These are phyloP conservation scores for Parotia lawesii DNA, from an alignment of 2,113 vertebrate species.

Conservation along the genomic window DNA sequence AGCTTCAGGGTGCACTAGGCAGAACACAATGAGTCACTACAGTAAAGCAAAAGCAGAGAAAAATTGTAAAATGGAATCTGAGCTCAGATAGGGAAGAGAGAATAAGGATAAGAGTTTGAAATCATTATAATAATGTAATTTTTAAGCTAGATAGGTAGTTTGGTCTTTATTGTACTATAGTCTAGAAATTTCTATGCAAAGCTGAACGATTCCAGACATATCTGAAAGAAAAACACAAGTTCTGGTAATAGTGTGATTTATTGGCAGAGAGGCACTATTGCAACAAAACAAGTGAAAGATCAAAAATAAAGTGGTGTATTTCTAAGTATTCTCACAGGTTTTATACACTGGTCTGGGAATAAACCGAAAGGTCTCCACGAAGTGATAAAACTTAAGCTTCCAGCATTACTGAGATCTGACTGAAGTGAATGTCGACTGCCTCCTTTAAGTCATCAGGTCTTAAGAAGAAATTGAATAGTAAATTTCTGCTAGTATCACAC, in stretches of 20 bases:
- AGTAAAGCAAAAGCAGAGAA: background rate
- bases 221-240: background rate
- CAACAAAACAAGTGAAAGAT: background rate
- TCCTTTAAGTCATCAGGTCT: constrained; percentile 51
- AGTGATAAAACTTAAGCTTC: constrained; percentile 15
- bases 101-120: background rate
- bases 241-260: background rate
- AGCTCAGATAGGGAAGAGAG: background rate
- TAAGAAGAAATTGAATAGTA: constrained; percentile 58
- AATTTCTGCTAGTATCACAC: constrained; percentile 53
- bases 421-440: constrained; percentile 16
- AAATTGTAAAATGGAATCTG: background rate
- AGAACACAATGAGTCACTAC: background rate
- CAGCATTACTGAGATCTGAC: background rate
- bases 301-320: background rate
- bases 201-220: background rate
- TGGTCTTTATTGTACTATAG: background rate
- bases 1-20: background rate
- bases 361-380: background rate
- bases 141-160: background rate
- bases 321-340: background rate
- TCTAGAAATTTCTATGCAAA: background rate
- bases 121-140: background rate
- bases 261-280: background rate
- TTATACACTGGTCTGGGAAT: background rate